These are phyloP conservation scores for Phylloscopus trochiloides DNA, from an alignment of 2,113 vertebrate genomes.

Conservation along the genomic window DNA sequence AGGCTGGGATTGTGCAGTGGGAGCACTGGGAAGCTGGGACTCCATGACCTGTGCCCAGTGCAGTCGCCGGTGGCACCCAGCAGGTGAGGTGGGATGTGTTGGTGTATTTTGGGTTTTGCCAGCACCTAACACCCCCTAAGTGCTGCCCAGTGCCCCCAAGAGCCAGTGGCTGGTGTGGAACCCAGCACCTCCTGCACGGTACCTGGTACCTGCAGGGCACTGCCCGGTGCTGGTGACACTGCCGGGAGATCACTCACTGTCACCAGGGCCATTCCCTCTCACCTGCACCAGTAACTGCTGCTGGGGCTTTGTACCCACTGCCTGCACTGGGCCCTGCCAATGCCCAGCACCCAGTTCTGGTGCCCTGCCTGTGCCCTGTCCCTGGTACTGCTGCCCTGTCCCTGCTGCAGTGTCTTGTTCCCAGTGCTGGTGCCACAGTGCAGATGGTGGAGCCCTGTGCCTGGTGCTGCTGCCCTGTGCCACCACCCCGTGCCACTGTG, in stretches of 20 bases:
- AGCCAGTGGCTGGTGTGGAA: too few species aligned
- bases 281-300: background rate
- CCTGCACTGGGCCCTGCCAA: background rate
- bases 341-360: background rate
- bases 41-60: fast-evolving
- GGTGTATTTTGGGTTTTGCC: fast-evolving
- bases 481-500: fast-evolving
- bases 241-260: background rate
- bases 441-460: background rate
- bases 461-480: background rate
- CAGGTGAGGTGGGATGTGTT: background rate
- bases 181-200: background rate
- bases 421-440: background rate
- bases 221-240: fast-evolving
- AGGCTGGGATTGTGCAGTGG: background rate
- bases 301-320: background rate
- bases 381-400: background rate
- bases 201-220: too few species aligned
- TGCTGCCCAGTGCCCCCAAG: background rate
- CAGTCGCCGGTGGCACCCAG: fast-evolving
- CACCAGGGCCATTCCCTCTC: background rate
- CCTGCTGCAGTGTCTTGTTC: background rate
- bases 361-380: background rate
- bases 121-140: fast-evolving
- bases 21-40: background rate